Evolutionary conservation across 2,113 vertebrate species (phyloP).

Genomic region (Hydrochoerus hydrochaeris): DNA sequence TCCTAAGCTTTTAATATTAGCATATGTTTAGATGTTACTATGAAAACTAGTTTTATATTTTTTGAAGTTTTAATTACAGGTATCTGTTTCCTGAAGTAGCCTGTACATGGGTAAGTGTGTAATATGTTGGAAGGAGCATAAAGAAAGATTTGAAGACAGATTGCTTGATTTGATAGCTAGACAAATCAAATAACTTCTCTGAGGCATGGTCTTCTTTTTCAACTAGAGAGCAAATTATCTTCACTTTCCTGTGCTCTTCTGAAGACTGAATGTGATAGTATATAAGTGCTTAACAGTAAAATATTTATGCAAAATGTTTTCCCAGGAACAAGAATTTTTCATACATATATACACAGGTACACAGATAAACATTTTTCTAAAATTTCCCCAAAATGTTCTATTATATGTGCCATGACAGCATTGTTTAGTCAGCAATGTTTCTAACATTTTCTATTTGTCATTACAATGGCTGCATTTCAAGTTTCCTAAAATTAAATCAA

Average conservation of each 20-base stretch:
- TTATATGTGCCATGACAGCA: background rate
- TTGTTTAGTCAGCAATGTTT: background rate
- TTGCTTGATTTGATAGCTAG: background rate
- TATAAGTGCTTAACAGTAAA: background rate
- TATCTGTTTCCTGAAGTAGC: background rate
- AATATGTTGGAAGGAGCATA: background rate
- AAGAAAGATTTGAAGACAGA: background rate
- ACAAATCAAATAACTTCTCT: background rate
- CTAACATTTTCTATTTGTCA: background rate
- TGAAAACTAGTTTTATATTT: background rate
- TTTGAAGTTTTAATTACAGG: background rate
- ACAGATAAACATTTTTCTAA: background rate
- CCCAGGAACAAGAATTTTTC: background rate
- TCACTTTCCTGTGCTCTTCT: rapidly evolving
- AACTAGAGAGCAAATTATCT: background rate
- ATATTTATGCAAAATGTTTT: background rate
- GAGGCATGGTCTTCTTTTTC: background rate
- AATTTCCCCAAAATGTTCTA: background rate
- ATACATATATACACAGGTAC: rapidly evolving
- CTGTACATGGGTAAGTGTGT: background rate
- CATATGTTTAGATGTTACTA: background rate
- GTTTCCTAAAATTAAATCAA: background rate
- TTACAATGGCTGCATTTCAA: background rate
- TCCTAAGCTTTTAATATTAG: background rate
- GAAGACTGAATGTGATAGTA: background rate